Conservation (phyloP, 2,888 invertebrate genomes). For the Cantharis rustica region DNA sequence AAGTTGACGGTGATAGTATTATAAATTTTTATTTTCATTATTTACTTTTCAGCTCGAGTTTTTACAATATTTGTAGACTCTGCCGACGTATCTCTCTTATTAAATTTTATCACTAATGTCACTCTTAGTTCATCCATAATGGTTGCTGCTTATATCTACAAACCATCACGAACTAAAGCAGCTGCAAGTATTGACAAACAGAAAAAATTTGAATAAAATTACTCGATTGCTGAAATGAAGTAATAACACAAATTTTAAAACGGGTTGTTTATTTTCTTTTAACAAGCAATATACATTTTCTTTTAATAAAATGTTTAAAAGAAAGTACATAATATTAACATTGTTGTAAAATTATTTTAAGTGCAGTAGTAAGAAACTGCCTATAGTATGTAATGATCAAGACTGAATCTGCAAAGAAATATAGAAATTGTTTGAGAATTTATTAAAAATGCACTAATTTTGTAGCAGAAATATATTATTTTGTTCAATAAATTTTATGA, state of each 20-base stretch:
- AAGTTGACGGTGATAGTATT: slow-evolving; percentile 53
- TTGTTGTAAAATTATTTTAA: background rate
- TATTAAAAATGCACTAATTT: background rate
- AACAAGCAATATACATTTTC: too few species aligned
- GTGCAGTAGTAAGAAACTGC: background rate
- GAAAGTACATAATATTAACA: background rate
- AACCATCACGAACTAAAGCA: slow-evolving; percentile 39
- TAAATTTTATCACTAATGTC: slow-evolving; percentile 75
- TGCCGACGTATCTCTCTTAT: slow-evolving; percentile 70
- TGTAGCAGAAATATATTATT: background rate
- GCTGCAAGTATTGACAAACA: background rate
- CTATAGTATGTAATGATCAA: background rate
- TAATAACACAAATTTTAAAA: background rate
- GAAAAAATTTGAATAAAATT: background rate
- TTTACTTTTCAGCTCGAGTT: slow-evolving; percentile 69
- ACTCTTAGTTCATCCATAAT: slow-evolving; percentile 73
- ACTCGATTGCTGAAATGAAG: background rate
- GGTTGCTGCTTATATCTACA: slow-evolving; percentile 70
- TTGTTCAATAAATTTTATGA: background rate
- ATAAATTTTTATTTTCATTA: slow-evolving; percentile 6
- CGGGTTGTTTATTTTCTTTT: background rate
- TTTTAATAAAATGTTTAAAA: background rate
- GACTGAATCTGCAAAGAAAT: background rate
- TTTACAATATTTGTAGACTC: slow-evolving; percentile 83
- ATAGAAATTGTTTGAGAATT: background rate